Percentiles rank a stretch among this genome's conserved stretches.
phyloP scores from a whole-genome alignment of 92 coral and sea anemone genomes.

The Galaxea fascicularis region DNA sequence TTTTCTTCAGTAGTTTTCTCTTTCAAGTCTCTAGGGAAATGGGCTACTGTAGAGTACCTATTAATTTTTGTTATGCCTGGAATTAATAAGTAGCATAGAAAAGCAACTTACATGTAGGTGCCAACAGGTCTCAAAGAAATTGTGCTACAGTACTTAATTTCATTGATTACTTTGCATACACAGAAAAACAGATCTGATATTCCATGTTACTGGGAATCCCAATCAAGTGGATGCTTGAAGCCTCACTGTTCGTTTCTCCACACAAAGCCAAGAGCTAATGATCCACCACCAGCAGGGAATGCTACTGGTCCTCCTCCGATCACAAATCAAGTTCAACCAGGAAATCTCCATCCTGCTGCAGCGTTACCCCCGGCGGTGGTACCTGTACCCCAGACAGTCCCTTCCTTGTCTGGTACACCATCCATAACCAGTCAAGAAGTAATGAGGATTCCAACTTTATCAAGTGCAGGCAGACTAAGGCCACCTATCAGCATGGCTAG shows the following conservation, averaged over 20 bases:
- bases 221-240: slow-evolving; percentile 81
- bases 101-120: too few relatives aligned
- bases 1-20: too few relatives aligned
- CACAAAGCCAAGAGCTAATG: slow-evolving; percentile 70
- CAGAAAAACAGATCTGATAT: slow-evolving; percentile 74
- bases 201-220: slow-evolving; percentile 88
- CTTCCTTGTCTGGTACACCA: not conserved
- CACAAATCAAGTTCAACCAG: slow-evolving; percentile 1
- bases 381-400: not conserved
- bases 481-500: slow-evolving; percentile 46
- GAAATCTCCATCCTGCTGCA: not conserved
- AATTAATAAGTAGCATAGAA: too few relatives aligned
- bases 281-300: slow-evolving; percentile 1
- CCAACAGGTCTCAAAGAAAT: too few relatives aligned
- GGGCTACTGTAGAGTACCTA: too few relatives aligned
- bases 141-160: too few relatives aligned
- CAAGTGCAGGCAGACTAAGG: slow-evolving; percentile 51
- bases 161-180: not conserved
- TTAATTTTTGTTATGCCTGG: too few relatives aligned
- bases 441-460: slow-evolving; percentile 48
- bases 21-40: too few relatives aligned
- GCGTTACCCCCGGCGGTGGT: not conserved
- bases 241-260: slow-evolving; percentile 83
- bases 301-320: slow-evolving; percentile 6
- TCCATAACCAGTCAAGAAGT: slow-evolving; percentile 9